A percentile compares a stretch with the other conserved stretches of the same genome.
Evolutionary conservation across 2,888 invertebrate species (phyloP).

Genomic region (Lasioglossum calceatum): DNA sequence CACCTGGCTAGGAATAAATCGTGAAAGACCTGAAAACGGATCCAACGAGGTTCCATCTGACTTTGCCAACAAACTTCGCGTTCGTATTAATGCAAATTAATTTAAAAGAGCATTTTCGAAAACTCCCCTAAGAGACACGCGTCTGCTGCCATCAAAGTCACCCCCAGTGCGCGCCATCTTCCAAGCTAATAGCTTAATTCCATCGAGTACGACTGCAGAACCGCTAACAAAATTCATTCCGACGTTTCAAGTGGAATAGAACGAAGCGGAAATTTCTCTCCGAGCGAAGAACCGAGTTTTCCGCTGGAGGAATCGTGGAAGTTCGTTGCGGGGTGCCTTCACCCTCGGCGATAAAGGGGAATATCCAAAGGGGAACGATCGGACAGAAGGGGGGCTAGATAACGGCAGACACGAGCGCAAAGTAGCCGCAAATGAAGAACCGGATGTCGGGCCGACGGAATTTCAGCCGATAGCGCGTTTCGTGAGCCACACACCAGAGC

Average conservation of each 20-base stretch:
- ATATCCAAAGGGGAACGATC: neutral
- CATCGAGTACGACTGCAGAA: neutral
- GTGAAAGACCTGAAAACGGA: neutral
- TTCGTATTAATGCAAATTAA: neutral
- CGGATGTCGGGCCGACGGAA: constrained; percentile 35
- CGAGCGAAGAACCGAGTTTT: neutral
- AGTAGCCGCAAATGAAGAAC: constrained; percentile 39
- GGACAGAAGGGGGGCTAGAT: constrained; percentile 15
- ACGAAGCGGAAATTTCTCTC: neutral
- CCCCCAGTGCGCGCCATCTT: neutral
- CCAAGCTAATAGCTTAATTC: neutral
- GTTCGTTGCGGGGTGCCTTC: constrained; percentile 15
- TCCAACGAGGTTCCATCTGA: neutral
- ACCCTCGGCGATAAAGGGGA: constrained; percentile 32
- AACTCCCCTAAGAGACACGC: neutral
- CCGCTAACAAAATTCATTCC: neutral
- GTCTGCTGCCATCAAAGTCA: neutral
- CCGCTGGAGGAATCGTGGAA: neutral
- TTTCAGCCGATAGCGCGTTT: constrained; percentile 44
- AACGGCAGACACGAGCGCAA: constrained; percentile 32
- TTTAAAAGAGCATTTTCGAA: neutral
- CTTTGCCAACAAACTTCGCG: neutral
- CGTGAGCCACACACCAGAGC: neutral
- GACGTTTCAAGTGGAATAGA: neutral
- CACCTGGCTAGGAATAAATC: neutral